phyloP scores from a whole-genome alignment of 2,888 invertebrate species.

The Ichneumoninae sp. region DNA sequence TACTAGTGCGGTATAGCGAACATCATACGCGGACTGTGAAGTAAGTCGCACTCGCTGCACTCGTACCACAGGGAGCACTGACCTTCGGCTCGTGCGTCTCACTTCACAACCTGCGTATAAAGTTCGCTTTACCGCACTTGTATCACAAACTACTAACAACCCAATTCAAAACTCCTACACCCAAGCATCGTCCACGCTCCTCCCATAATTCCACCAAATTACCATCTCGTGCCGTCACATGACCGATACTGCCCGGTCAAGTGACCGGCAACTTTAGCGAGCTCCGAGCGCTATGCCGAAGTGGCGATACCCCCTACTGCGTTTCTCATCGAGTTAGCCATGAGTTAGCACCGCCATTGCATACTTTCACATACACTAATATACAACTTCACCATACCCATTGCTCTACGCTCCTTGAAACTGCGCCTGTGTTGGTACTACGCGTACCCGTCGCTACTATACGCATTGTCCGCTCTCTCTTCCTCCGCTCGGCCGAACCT shows the following conservation, averaged over 20 bases:
- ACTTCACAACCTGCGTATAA: too few species aligned
- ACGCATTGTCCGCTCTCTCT: background rate
- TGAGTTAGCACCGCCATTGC: conserved; percentile 8
- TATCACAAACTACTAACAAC: background rate
- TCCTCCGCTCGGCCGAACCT: background rate
- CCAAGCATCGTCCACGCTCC: too few species aligned
- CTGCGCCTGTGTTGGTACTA: background rate
- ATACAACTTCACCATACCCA: background rate
- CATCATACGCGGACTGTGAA: too few species aligned
- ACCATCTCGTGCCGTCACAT: background rate
- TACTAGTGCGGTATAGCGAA: too few species aligned
- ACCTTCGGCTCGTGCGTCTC: too few species aligned
- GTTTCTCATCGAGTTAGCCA: conserved; percentile 7
- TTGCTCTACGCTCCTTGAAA: background rate
- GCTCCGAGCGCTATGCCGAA: background rate
- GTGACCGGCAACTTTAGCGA: background rate
- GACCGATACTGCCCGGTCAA: background rate
- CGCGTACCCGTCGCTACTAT: background rate
- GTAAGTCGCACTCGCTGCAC: too few species aligned
- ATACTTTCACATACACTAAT: conserved; percentile 3
- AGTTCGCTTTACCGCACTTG: too few species aligned
- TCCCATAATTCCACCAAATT: too few species aligned
- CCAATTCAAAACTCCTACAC: too few species aligned
- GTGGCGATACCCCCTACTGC: conserved; percentile 15
- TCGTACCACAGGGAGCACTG: too few species aligned